Percentiles rank a stretch among this genome's conserved stretches.
Evolutionary conservation across 2,797 vertebrate genomes (phyloP).

Genomic region (Peromyscus nudipes): DNA sequence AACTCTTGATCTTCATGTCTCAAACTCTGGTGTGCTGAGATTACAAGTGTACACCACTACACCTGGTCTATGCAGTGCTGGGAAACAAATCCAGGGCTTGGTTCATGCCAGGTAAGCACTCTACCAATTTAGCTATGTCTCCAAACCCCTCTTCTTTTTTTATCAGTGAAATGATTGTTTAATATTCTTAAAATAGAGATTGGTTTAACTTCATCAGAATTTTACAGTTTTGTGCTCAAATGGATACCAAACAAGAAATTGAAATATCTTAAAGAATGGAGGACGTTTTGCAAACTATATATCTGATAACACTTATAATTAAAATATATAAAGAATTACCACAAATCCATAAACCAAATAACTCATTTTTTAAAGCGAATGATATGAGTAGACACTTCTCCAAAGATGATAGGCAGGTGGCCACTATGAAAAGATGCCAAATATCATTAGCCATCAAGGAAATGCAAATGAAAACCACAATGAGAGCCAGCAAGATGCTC

Average conservation of each 20-base stretch:
- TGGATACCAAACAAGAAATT: background rate
- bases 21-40: background rate
- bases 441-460: background rate
- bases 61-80: background rate
- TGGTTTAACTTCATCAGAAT: background rate
- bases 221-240: background rate
- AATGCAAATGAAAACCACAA: background rate
- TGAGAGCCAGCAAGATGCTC: background rate
- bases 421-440: background rate
- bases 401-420: background rate
- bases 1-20: background rate
- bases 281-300: background rate
- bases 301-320: background rate
- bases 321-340: background rate
- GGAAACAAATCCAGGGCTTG: background rate
- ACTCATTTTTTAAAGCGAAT: background rate
- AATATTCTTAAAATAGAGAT: background rate
- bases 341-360: slow-evolving; percentile 10
- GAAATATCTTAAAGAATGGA: background rate
- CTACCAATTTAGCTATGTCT: background rate
- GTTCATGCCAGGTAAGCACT: background rate
- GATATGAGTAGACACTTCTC: background rate
- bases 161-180: background rate
- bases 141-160: background rate
- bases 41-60: background rate